Conservation (phyloP, 2,797 vertebrate species). For the Pithecia hirsuta region DNA sequence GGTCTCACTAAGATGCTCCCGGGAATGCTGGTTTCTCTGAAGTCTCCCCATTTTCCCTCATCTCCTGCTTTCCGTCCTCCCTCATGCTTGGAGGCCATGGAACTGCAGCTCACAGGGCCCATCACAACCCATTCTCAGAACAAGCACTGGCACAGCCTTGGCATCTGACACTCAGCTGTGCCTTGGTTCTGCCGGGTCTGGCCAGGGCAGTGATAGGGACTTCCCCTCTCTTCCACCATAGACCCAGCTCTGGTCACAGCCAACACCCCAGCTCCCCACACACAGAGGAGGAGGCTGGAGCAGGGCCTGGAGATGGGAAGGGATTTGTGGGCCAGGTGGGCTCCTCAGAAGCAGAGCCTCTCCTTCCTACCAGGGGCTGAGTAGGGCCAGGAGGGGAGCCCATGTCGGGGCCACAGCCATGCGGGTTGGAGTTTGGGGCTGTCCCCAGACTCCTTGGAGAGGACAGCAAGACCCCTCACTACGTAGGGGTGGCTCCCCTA, state of each 20-base stretch:
- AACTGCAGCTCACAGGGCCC: neutral
- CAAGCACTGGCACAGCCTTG: too few species aligned
- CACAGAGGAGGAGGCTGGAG: neutral
- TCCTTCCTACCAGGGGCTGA: neutral
- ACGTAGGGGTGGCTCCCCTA: too few species aligned
- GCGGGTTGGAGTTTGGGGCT: neutral
- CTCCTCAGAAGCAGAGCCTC: neutral
- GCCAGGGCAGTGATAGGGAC: neutral
- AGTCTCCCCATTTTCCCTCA: neutral
- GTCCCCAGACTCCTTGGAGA: neutral
- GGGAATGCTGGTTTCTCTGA: neutral
- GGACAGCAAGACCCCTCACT: neutral
- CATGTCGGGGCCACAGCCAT: neutral
- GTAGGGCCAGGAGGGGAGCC: neutral
- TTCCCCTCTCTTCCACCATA: neutral
- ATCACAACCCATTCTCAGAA: neutral
- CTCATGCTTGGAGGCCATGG: fast-evolving
- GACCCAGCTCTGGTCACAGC: neutral
- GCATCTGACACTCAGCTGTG: neutral
- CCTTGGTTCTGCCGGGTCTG: neutral
- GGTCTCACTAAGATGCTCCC: neutral
- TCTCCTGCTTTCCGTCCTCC: neutral
- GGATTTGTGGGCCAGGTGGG: neutral
- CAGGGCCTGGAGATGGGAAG: neutral
- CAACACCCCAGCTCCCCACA: neutral